Evolutionary conservation across 2,888 invertebrate species (phyloP), one percentile per base, ranked within the genome.

Genomic region (Spodoptera picta): DNA sequence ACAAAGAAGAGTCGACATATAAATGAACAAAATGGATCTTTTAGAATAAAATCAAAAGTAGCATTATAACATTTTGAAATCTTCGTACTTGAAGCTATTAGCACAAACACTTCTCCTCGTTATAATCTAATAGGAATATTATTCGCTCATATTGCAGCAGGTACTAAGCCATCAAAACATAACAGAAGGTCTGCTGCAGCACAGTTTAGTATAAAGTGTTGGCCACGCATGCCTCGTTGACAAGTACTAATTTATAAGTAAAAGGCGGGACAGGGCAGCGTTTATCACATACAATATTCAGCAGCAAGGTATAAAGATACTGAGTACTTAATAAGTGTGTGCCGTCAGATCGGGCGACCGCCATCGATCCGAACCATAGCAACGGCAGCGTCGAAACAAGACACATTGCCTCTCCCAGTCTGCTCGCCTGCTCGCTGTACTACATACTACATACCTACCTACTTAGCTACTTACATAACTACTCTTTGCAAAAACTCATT

Each of bases 401-500:
- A 74, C 70, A 73, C 74, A 70, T 57, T 50, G 70, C 70, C 55
- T 69, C 60, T 69, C 69, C 60, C 59, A 54, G 58, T 61, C 50
- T 44, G 19, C 24, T 60, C 54, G 53, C 63, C 48, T 42, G 58
- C 69, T 46, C 47, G 46, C 51, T 49, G 52, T 50, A 45, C 57
- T 59, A 36, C 36, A 36, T 36, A 36, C 27, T 27, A 27, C 27
- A 27, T 27, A 27, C 4, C 62, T 65, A 59, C 73, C 54, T 44
- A 46, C 54, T 69, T 27, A 27, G 27, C 43, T 73, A 76, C 77
- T 83, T 80, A 83, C 70, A 69, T 78, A 78, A 78, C 73, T 67
- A 77, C 73, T 59, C 41, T 46, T 57, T 70, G 78, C 79, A 75
- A 81, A 86, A 82, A 85, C 84, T 81, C 74, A 84, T 85, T 84